Conservation (phyloP, 2,888 invertebrate genomes). For the Dasypolia templi region DNA sequence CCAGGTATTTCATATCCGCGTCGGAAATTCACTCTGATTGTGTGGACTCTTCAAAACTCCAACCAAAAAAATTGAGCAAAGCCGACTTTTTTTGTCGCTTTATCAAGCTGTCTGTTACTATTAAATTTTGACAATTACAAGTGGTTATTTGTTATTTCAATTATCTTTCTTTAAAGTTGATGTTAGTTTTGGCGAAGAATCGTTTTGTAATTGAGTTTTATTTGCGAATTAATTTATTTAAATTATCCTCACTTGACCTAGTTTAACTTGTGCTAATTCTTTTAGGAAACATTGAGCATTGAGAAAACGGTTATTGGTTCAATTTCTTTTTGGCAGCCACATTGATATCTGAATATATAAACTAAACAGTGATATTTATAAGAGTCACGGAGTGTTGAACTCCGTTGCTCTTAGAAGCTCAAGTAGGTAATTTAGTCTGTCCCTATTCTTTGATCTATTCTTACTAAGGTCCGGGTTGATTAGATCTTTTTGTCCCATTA, state of each 20-base stretch:
- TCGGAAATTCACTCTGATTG: conserved; percentile 65
- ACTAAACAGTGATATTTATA: neutral
- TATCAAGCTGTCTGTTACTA: neutral
- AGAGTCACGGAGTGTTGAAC: neutral
- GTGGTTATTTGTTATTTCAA: too few relatives aligned
- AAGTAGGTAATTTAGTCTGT: neutral
- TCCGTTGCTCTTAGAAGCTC: neutral
- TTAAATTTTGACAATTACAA: neutral
- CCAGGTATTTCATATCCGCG: conserved; percentile 70
- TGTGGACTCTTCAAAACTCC: conserved; percentile 30
- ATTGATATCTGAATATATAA: neutral
- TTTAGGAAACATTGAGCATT: neutral
- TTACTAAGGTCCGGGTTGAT: too few relatives aligned
- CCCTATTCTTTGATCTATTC: too few relatives aligned
- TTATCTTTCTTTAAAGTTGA: too few relatives aligned
- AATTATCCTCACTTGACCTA: too few relatives aligned
- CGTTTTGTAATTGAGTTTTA: too few relatives aligned
- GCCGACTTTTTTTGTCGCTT: conserved; percentile 7
- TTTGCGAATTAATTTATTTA: too few relatives aligned
- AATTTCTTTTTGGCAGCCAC: neutral
- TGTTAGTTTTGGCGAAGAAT: too few relatives aligned
- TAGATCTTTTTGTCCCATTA: too few relatives aligned
- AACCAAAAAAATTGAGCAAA: conserved; percentile 31
- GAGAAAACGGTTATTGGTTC: neutral
- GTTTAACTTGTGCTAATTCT: neutral